Percentiles rank a stretch among this genome's conserved stretches.
Evolutionary conservation across 2,113 vertebrate genomes (phyloP).

Genomic region (Mobula birostris): DNA sequence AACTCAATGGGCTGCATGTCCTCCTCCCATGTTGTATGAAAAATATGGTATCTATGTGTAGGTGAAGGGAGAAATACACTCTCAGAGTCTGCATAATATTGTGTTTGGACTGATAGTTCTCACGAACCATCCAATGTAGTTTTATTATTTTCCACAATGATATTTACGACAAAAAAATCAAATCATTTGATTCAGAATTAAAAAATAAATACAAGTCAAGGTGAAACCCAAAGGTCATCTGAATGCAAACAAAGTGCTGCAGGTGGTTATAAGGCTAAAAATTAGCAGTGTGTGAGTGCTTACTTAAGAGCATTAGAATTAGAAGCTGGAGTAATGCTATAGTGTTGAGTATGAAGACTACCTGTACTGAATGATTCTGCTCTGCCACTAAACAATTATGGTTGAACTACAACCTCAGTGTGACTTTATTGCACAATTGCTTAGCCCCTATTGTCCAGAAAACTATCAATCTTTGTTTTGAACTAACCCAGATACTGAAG

Average conservation of each 20-base stretch:
- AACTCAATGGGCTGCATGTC: too few species aligned
- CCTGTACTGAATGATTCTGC: too few species aligned
- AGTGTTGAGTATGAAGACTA: too few species aligned
- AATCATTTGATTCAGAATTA: background rate
- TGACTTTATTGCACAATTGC: too few species aligned
- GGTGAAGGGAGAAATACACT: background rate
- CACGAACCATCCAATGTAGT: background rate
- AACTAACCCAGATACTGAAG: too few species aligned
- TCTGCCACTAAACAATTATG: too few species aligned
- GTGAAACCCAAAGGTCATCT: background rate
- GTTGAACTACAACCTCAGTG: too few species aligned
- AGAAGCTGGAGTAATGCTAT: too few species aligned
- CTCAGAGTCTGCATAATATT: background rate
- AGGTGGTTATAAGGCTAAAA: background rate
- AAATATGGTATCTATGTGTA: background rate
- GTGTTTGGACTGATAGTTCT: background rate
- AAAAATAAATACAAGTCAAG: background rate
- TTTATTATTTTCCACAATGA: background rate
- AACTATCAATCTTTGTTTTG: too few species aligned
- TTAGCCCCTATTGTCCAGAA: too few species aligned
- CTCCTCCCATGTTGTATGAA: too few species aligned
- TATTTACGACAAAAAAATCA: background rate
- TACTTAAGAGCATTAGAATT: background rate
- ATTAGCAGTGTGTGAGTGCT: background rate
- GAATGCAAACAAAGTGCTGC: background rate